These are phyloP conservation scores for Sorex fumeus DNA, from an alignment of 2,113 vertebrate species.

Conservation along the genomic window DNA sequence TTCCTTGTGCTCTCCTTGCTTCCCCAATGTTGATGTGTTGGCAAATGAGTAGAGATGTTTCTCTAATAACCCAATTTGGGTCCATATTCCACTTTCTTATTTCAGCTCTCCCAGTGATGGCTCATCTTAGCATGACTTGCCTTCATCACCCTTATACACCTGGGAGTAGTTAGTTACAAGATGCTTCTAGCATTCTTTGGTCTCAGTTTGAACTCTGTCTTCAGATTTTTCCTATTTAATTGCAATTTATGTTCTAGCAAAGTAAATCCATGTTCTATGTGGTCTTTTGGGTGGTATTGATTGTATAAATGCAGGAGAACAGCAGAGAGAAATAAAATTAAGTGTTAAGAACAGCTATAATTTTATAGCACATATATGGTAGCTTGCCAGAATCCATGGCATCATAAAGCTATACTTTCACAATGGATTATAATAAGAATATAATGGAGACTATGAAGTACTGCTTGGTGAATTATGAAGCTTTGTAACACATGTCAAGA, in stretches of 20 bases:
- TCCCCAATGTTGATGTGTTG: too few relatives aligned
- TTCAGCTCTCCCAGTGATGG: not conserved
- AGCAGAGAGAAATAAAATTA: slow-evolving; percentile 69
- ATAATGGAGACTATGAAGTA: not conserved
- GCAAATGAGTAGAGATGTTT: too few relatives aligned
- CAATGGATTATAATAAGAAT: not conserved
- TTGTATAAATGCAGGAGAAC: slow-evolving; percentile 75
- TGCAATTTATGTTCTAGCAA: slow-evolving; percentile 51
- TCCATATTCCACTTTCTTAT: slow-evolving; percentile 4
- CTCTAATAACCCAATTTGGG: too few relatives aligned
- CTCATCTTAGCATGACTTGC: rapidly evolving
- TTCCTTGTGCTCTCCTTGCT: too few relatives aligned
- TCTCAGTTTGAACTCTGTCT: slow-evolving; percentile 60
- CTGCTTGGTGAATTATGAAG: slow-evolving; percentile 9
- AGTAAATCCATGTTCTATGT: slow-evolving; percentile 52
- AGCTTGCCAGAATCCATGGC: not conserved
- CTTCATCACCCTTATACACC: not conserved
- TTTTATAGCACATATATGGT: slow-evolving; percentile 64
- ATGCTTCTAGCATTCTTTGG: not conserved
- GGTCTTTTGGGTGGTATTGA: slow-evolving; percentile 67
- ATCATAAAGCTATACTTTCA: not conserved
- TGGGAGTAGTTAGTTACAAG: not conserved
- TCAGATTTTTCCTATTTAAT: slow-evolving; percentile 62
- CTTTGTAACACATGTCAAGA: slow-evolving; percentile 28
- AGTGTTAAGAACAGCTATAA: slow-evolving; percentile 60